These are phyloP conservation scores for Balaenoptera acutorostrata DNA, from an alignment of 2,113 vertebrate species.

Conservation along the genomic window DNA sequence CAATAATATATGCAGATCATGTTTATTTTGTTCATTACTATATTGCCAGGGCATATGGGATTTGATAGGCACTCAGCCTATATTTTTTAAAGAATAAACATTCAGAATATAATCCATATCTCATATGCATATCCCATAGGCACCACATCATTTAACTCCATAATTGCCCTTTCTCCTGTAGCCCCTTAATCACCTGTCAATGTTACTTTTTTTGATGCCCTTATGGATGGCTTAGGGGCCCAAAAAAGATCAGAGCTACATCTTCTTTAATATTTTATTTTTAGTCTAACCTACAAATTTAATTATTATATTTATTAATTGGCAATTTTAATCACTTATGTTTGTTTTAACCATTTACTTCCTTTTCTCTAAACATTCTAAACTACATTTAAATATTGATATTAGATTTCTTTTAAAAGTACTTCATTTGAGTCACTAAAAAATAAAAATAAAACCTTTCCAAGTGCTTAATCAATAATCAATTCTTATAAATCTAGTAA, in stretches of 20 bases:
- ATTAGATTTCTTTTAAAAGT: not conserved
- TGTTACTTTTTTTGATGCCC: not conserved
- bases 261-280: not conserved
- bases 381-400: not conserved
- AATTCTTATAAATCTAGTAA: not conserved
- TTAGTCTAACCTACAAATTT: not conserved
- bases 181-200: not conserved
- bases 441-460: not conserved
- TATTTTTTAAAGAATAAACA: not conserved
- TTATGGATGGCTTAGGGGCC: not conserved
- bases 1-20: not conserved
- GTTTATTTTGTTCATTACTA: not conserved
- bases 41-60: not conserved
- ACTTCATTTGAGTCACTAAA: not conserved
- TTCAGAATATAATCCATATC: not conserved
- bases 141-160: not conserved
- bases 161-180: not conserved
- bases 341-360: not conserved
- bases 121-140: rapidly evolving
- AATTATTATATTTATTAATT: not conserved
- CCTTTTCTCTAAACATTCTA: not conserved
- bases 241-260: not conserved
- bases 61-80: not conserved
- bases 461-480: not conserved
- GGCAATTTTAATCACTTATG: not conserved